Conservation (phyloP, 2,113 vertebrate species). For the Rana temporaria region DNA sequence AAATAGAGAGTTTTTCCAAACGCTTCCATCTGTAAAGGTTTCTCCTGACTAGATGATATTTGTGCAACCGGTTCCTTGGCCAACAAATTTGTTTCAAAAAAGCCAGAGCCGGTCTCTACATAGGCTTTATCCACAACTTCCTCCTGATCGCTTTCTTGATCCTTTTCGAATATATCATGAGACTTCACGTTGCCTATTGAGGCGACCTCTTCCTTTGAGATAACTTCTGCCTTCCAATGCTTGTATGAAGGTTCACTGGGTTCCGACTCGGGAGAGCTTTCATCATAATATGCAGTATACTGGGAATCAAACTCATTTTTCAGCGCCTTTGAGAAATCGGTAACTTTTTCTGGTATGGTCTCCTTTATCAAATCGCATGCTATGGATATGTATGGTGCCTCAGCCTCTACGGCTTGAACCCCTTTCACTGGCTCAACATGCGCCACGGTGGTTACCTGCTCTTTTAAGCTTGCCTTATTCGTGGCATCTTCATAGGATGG, state of each 20-base stretch:
- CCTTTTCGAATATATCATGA: conserved; percentile 52
- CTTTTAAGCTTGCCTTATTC: conserved; percentile 67
- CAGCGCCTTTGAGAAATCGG: conserved; percentile 63
- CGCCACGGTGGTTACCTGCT: conserved; percentile 58
- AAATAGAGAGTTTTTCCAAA: conserved; percentile 61
- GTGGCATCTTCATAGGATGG: conserved; percentile 85
- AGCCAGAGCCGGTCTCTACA: conserved; percentile 67
- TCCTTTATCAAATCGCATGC: conserved; percentile 93
- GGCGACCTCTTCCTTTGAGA: conserved; percentile 63
- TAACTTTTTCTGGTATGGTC: conserved; percentile 74
- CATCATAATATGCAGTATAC: conserved; percentile 65
- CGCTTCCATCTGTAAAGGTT: conserved; percentile 74
- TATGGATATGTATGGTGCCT: conserved; percentile 81
- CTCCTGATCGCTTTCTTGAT: conserved; percentile 59
- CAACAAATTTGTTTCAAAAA: conserved; percentile 37
- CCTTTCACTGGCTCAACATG: conserved; percentile 60
- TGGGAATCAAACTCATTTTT: conserved; percentile 63
- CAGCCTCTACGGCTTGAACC: conserved; percentile 69
- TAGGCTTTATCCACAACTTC: conserved; percentile 68
- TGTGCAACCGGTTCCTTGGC: conserved; percentile 60
- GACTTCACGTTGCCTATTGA: conserved; percentile 58
- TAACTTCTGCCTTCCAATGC: conserved; percentile 69
- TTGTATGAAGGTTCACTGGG: conserved; percentile 71
- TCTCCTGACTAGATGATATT: conserved; percentile 67
- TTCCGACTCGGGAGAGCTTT: conserved; percentile 68